phyloP scores from a whole-genome alignment of 2,113 vertebrate genomes.

The Ceyx cyanopectus region DNA sequence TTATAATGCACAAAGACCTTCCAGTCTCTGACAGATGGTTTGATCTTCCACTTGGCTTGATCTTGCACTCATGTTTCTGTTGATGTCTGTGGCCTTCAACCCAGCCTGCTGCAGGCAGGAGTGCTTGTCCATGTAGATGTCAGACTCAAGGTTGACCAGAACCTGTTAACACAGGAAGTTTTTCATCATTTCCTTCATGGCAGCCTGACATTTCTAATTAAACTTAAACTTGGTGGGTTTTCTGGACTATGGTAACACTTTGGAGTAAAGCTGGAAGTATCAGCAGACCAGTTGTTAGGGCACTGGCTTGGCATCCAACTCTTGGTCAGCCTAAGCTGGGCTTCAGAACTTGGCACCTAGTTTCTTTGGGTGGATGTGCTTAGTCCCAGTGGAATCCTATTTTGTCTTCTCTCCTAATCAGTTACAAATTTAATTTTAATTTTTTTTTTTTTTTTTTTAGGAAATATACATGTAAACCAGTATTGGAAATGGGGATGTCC shows the following conservation, averaged over 20 bases:
- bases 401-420: not conserved
- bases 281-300: not conserved
- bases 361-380: not conserved
- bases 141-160: not conserved
- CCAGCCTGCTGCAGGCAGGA: not conserved
- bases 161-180: not conserved
- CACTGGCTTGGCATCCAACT: not conserved
- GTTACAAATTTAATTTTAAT: not conserved
- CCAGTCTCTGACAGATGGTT: not conserved
- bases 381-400: not conserved
- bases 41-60: not conserved
- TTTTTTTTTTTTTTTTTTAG: too few species aligned
- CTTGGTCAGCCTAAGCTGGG: not conserved
- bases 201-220: not conserved
- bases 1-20: not conserved
- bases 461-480: not conserved
- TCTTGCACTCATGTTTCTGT: not conserved
- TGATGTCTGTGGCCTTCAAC: not conserved
- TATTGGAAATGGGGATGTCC: not conserved
- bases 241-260: not conserved
- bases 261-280: not conserved
- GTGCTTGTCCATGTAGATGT: not conserved
- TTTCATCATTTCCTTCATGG: not conserved
- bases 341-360: not conserved
- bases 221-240: not conserved